phyloP scores from a whole-genome alignment of 2,113 vertebrate genomes.

The Solea solea region DNA sequence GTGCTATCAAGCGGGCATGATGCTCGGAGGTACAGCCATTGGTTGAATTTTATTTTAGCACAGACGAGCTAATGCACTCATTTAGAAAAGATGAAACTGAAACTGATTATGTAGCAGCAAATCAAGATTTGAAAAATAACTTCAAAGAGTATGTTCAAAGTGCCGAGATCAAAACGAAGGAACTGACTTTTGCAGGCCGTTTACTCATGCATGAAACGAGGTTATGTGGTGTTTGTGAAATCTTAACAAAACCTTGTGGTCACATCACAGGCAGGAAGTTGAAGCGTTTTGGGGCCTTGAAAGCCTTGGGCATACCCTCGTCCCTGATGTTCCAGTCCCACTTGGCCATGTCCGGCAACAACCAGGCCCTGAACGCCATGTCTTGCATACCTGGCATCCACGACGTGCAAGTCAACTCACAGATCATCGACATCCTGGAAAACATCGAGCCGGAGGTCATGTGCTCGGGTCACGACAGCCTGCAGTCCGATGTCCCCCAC shows the following conservation, averaged over 20 bases:
- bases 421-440: slow-evolving; percentile 89
- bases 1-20: slow-evolving; percentile 98
- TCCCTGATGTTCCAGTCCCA: slow-evolving; percentile 86
- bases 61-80: background rate
- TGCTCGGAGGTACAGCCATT: slow-evolving; percentile 90
- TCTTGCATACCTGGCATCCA: slow-evolving; percentile 84
- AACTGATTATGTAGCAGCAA: too few species aligned
- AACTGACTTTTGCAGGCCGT: too few species aligned
- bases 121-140: too few species aligned
- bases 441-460: slow-evolving; percentile 93
- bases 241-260: too few species aligned
- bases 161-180: too few species aligned
- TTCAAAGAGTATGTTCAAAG: too few species aligned
- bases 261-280: slow-evolving; percentile 88
- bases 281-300: slow-evolving; percentile 92
- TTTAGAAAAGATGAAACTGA: too few species aligned
- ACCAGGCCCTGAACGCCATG: slow-evolving; percentile 82
- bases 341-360: slow-evolving; percentile 80
- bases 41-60: background rate
- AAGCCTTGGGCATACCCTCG: slow-evolving; percentile 85
- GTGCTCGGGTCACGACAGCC: slow-evolving; percentile 90
- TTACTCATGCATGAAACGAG: too few species aligned
- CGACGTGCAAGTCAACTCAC: slow-evolving; percentile 87
- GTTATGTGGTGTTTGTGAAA: too few species aligned
- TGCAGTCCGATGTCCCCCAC: slow-evolving; percentile 86